Conservation (phyloP, 2,888 invertebrate genomes). For the Parthenolecanium corni region DNA sequence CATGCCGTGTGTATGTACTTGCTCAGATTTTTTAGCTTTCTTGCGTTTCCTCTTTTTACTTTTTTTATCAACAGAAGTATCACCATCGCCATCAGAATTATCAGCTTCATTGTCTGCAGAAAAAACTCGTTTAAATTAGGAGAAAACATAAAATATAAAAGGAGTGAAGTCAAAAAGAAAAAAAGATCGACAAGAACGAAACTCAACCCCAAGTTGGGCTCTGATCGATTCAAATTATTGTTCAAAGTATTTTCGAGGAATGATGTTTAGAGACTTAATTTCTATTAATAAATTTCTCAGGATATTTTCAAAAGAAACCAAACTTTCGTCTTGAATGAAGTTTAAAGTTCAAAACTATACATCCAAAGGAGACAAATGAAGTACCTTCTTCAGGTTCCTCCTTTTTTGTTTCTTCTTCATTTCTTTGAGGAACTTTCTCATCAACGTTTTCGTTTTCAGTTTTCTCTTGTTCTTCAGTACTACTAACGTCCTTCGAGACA, state of each 20-base stretch:
- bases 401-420: not conserved
- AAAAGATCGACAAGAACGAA: no score
- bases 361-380: no score
- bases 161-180: no score
- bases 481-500: not conserved
- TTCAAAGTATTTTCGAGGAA: no score
- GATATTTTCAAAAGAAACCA: no score
- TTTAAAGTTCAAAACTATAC: slow-evolving; percentile 1
- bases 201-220: slow-evolving; percentile 19
- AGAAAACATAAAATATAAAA: no score
- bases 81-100: slow-evolving; percentile 32
- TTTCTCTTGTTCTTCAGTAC: not conserved
- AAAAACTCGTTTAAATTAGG: not conserved
- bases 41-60: slow-evolving; percentile 35
- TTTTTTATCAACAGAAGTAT: no score
- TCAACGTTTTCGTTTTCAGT: not conserved
- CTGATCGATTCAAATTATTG: no score
- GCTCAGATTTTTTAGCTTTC: slow-evolving; percentile 37
- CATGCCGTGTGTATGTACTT: slow-evolving; percentile 38
- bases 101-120: not conserved
- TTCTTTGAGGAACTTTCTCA: slow-evolving; percentile 23
- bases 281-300: no score
- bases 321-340: no score
- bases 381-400: not conserved
- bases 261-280: no score